phyloP scores from a whole-genome alignment of 2,888 invertebrate genomes.

The Synergus laeviventris region DNA sequence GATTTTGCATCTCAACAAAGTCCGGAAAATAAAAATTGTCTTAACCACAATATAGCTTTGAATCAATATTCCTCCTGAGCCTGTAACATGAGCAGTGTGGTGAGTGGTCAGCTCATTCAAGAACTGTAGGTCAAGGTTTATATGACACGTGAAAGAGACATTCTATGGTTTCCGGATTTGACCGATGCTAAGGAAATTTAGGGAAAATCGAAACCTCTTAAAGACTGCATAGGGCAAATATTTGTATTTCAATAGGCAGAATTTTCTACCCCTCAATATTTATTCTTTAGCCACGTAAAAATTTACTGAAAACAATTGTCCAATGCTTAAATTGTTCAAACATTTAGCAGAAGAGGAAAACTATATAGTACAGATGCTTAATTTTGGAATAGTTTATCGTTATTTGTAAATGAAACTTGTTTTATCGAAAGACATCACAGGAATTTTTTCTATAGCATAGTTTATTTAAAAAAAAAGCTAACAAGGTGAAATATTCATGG shows the following conservation, averaged over 20 bases:
- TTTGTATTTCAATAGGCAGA: background rate
- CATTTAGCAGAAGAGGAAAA: background rate
- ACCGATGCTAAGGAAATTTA: slow-evolving; percentile 25
- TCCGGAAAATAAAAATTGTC: background rate
- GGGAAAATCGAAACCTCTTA: background rate
- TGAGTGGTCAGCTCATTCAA: slow-evolving; percentile 53
- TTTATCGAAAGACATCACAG: background rate
- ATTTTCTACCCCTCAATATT: background rate
- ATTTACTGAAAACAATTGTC: background rate
- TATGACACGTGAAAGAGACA: slow-evolving; percentile 56
- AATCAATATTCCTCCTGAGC: slow-evolving; percentile 58
- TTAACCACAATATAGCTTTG: slow-evolving; percentile 28
- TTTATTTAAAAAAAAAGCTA: background rate
- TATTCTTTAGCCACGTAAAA: background rate
- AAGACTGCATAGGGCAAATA: background rate
- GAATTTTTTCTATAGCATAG: background rate
- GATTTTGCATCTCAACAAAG: background rate
- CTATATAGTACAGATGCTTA: background rate
- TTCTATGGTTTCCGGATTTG: slow-evolving; percentile 64
- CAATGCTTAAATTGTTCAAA: background rate
- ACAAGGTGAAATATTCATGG: background rate
- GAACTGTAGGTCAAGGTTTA: slow-evolving; percentile 65
- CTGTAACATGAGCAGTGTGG: slow-evolving; percentile 51
- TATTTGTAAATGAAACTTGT: background rate
- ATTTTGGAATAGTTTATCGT: background rate